Percentiles rank a stretch among this genome's conserved stretches.
These are phyloP conservation scores for Teleiodes luculella DNA, from an alignment of 2,888 invertebrate genomes.

Conservation along the genomic window DNA sequence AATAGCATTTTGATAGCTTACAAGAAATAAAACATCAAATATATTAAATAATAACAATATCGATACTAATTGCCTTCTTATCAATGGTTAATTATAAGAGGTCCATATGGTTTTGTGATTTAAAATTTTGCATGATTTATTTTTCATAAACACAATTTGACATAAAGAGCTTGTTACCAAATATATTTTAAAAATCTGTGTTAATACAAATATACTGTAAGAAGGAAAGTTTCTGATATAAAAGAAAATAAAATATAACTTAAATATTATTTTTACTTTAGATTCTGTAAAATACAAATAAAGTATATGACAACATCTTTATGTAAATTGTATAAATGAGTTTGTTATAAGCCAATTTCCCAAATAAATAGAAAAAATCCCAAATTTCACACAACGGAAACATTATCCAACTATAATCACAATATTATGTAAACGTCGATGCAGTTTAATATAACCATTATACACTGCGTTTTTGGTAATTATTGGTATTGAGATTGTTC, in stretches of 20 bases:
- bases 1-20: slow-evolving; percentile 74
- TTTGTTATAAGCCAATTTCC: slow-evolving; percentile 27
- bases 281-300: slow-evolving; percentile 23
- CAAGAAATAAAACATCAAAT: slow-evolving; percentile 78
- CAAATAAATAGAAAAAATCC: slow-evolving; percentile 45
- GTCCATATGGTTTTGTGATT: slow-evolving; percentile 78
- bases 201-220: neutral
- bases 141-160: slow-evolving; percentile 1
- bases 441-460: slow-evolving; percentile 71
- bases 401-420: slow-evolving; percentile 57
- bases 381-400: slow-evolving; percentile 41
- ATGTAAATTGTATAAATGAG: slow-evolving; percentile 31
- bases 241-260: no score
- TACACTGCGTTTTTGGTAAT: slow-evolving; percentile 78
- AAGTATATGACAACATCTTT: slow-evolving; percentile 47
- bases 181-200: neutral
- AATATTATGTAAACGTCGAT: slow-evolving; percentile 68
- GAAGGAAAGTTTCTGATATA: neutral
- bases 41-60: slow-evolving; percentile 79
- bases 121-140: slow-evolving; percentile 50
- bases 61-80: slow-evolving; percentile 78
- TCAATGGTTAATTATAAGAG: slow-evolving; percentile 80
- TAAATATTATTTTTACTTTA: no score
- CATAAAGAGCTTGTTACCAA: slow-evolving; percentile 5
- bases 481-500: slow-evolving; percentile 79